Evolutionary conservation across 2,113 vertebrate genomes (phyloP), one percentile per base, ranked within the genome.

Genomic region (Sinocyclocheilus anophthalmus): DNA sequence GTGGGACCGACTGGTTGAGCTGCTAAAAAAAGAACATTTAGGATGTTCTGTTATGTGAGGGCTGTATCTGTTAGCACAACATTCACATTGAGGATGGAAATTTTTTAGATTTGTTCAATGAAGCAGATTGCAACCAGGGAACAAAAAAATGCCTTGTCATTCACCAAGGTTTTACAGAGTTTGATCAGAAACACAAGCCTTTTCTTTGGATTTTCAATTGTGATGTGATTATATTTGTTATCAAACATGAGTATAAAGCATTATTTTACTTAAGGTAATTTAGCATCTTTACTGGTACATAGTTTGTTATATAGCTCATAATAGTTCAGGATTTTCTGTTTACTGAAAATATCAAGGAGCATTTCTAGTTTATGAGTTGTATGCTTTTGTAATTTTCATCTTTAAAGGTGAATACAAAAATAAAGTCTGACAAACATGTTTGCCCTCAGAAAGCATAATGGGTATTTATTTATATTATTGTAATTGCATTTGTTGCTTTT

Each of bases 1-100:
- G 30, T 96, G 96, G 92, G 89, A 72, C 0, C 85, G 93, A 3
- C 72, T 95, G 24, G 93, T 33, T 87, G 88, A 91, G 0, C 81
- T 96, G 70, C 92, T 97, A 12, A 6, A 18, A 45, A 26, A 26
- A 26, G 26, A 26, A 26, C 26, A 26, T 26, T 26, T 26, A 26
- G 26, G 26, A 26, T 26, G 26, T 26, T 26, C 26, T 26, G 26
- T 26, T 26, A 26, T 26, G 26, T 26, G 26, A 26, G 26, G 26
- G 26, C 26, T 26, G 26, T 26, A 1, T 26, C 26, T 26, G 26
- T 26, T 26, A 26, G 26, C 30, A 30, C 30, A 30, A 30, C 30
- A 30, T 30, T 30, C 16, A 20, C 30, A 55, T 18, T 55, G 53
- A 55, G 53, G 53, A 55, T 55, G 50, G 50, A 1, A 1, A 53